Conservation (phyloP, 2,797 vertebrate genomes). For the Pogoniulus pusillus region DNA sequence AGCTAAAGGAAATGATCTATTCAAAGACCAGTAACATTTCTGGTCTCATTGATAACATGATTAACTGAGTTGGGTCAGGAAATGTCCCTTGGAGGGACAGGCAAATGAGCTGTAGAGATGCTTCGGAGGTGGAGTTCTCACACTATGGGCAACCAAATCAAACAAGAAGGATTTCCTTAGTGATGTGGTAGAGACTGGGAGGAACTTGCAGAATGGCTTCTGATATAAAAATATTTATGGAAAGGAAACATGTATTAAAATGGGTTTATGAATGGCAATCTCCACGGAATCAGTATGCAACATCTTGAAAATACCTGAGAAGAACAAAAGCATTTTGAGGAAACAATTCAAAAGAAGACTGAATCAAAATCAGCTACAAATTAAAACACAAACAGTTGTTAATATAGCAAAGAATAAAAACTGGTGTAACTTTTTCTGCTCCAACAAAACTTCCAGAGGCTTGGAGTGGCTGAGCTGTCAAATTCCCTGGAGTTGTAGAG, state of each 20-base stretch:
- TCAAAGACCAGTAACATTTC: conserved; percentile 57
- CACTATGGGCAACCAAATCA: conserved; percentile 30
- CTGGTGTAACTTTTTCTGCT: conserved; percentile 40
- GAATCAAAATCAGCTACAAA: conserved; percentile 18
- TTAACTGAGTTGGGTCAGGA: conserved; percentile 40
- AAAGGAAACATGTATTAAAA: not conserved
- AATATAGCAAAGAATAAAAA: conserved; percentile 46
- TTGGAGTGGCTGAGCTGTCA: conserved; percentile 66
- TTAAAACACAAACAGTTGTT: not conserved
- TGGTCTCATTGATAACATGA: conserved; percentile 32
- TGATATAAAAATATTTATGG: not conserved
- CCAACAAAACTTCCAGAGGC: conserved; percentile 57
- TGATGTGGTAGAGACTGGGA: not conserved
- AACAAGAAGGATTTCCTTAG: conserved; percentile 59
- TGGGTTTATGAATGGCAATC: not conserved
- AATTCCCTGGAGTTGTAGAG: conserved; percentile 52
- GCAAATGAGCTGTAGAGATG: conserved; percentile 9
- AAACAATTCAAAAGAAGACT: not conserved
- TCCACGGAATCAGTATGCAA: not conserved
- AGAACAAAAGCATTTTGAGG: not conserved
- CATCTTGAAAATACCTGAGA: not conserved
- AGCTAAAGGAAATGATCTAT: conserved; percentile 67
- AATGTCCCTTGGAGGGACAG: not conserved
- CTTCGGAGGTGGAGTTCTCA: conserved; percentile 38
- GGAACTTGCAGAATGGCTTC: conserved; percentile 6